phyloP scores from a whole-genome alignment of 2,797 vertebrate species.

The Sebastes cheni region DNA sequence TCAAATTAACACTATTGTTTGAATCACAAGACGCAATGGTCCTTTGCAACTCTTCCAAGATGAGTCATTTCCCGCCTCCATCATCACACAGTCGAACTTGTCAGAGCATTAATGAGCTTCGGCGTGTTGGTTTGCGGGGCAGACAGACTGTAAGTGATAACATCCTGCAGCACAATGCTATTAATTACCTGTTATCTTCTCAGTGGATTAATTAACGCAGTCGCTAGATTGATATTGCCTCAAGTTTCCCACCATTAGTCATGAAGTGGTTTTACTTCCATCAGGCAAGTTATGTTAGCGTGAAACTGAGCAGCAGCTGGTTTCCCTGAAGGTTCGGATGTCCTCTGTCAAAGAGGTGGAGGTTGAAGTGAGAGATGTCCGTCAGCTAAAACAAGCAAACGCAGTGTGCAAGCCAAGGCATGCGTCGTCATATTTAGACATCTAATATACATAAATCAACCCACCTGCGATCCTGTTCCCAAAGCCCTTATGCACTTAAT shows the following conservation, averaged over 20 bases:
- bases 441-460: conserved; percentile 38
- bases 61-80: conserved; percentile 37
- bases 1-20: conserved; percentile 25
- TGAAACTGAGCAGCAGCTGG: conserved; percentile 43
- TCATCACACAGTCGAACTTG: conserved; percentile 44
- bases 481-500: conserved; percentile 25
- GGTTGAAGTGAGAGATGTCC: conserved; percentile 25
- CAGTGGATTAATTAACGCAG: conserved; percentile 72
- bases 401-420: background rate
- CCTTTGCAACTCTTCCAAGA: conserved; percentile 24
- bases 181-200: conserved; percentile 79
- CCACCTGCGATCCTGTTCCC: conserved; percentile 34
- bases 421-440: background rate
- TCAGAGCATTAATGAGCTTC: conserved; percentile 53
- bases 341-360: conserved; percentile 32
- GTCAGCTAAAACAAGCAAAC: conserved; percentile 1
- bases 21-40: conserved; percentile 19
- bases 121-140: conserved; percentile 42
- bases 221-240: conserved; percentile 60
- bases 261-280: conserved; percentile 34
- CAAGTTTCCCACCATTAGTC: conserved; percentile 67
- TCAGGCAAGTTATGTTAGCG: conserved; percentile 17
- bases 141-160: conserved; percentile 65
- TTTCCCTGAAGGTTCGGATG: conserved; percentile 40
- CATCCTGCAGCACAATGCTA: conserved; percentile 70